Evolutionary conservation across 2,888 invertebrate species (phyloP), one percentile per base, ranked within the genome.

Genomic region (Epistrophe grossulariae): DNA sequence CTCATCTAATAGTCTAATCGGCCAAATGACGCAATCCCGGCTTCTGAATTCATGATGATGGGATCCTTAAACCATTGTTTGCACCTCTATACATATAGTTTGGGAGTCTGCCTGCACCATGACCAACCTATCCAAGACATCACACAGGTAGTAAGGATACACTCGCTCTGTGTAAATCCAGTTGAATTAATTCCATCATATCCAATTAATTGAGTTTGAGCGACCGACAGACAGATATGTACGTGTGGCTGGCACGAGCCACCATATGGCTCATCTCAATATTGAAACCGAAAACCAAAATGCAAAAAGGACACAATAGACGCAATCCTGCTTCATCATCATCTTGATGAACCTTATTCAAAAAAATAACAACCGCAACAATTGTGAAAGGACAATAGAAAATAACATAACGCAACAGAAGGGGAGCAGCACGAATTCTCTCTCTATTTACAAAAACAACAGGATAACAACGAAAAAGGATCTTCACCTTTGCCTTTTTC

Each of bases 171-270:
- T 55, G 28, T 31, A 77, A 66, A 83, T 76, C 83, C 28, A 28
- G 68, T 68, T 24, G 79, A 83, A 83, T 85, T 82, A 82, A 85
- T 79, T 85, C 71, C 71, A 50, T 85, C 78, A 73, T 74, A 83
- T 83, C 87, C 83, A 87, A 79, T 87, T 87, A 87, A 87, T 87
- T 87, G 76, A 83, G 87, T 83, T 66, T 68, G 76, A 59, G 66
- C 48, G 57, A 28, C 48, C 31, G 15, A 60, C 19, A 24, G 3
- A 10, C 9, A n/a, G n/a, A 24, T 9, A 4, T 5, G 13, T 8
- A 71, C 78, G 85, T 82, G 85, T 83, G 87, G 87, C 87, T 57
- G 57, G 68, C 87, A 87, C 87, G 83, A 83, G 87, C 76, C 87
- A 76, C 71, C 87, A 87, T 87, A 87, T 87, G 87, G 64, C 66